Conservation (phyloP, 2,113 vertebrate species). For the Pantherophis guttatus region DNA sequence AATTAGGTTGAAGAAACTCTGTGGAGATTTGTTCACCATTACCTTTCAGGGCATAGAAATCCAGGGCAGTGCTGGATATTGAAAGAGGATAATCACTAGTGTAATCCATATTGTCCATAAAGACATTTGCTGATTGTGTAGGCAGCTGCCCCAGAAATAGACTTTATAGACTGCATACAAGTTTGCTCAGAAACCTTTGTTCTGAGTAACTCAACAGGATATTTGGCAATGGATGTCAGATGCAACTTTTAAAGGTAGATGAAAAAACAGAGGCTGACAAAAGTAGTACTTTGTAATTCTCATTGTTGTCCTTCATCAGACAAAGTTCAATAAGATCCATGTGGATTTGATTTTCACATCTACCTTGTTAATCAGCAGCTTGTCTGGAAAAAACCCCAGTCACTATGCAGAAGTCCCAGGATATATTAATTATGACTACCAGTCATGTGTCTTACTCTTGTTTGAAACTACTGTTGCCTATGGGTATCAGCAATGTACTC, state of each 20-base stretch:
- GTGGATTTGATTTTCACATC: neutral
- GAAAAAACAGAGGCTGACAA: neutral
- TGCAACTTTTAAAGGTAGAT: neutral
- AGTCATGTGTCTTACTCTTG: neutral
- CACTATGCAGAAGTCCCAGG: neutral
- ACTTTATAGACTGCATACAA: neutral
- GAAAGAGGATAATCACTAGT: neutral
- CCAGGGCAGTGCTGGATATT: neutral
- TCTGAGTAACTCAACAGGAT: neutral
- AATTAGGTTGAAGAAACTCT: neutral
- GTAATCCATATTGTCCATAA: neutral
- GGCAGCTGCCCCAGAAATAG: neutral
- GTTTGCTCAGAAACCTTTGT: neutral
- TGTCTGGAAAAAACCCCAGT: neutral
- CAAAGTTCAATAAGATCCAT: neutral
- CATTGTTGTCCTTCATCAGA: neutral
- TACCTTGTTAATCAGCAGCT: neutral
- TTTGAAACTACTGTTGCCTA: neutral
- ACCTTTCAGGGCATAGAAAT: neutral
- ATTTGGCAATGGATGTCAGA: neutral
- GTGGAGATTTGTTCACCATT: neutral
- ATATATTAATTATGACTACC: neutral
- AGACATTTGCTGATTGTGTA: neutral
- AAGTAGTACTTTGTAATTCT: neutral
- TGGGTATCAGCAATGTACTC: neutral